Percentiles rank a stretch among this genome's conserved stretches.
These are phyloP conservation scores for Gymnocephalus cernua DNA, from an alignment of 2,113 vertebrate genomes.

Conservation along the genomic window DNA sequence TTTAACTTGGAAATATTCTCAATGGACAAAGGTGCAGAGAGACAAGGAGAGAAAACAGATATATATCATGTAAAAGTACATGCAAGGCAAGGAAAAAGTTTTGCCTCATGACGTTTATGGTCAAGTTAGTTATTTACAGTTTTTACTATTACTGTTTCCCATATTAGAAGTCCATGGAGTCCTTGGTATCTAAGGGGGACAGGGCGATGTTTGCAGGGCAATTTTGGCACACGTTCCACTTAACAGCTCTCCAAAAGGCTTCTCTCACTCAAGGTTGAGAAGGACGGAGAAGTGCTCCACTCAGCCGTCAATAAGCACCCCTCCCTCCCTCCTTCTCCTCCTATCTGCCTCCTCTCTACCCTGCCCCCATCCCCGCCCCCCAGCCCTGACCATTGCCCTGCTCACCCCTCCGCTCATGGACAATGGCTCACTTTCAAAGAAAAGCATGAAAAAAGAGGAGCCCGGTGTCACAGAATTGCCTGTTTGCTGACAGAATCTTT, in stretches of 20 bases:
- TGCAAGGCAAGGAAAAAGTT: neutral
- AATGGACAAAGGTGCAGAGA: constrained; percentile 24
- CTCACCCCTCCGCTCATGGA: constrained; percentile 73
- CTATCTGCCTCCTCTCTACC: constrained; percentile 29
- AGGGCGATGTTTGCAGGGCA: constrained; percentile 42
- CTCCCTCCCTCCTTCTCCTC: constrained; percentile 26
- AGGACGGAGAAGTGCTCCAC: constrained; percentile 65
- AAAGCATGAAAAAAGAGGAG: constrained; percentile 75
- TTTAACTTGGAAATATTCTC: constrained; percentile 65
- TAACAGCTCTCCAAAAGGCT: constrained; percentile 74
- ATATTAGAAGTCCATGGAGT: neutral
- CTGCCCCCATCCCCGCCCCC: constrained; percentile 56
- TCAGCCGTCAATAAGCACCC: constrained; percentile 57
- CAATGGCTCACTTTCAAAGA: constrained; percentile 84
- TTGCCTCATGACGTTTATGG: neutral
- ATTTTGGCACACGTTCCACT: constrained; percentile 75
- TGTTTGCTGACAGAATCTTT: constrained; percentile 84
- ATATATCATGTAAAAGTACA: neutral
- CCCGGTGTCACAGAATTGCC: constrained; percentile 79
- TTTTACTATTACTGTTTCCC: neutral
- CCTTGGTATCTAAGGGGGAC: constrained; percentile 14
- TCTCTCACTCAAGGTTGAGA: constrained; percentile 65
- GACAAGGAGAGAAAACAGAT: neutral
- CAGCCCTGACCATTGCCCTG: constrained; percentile 72
- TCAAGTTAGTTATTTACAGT: constrained; percentile 18